Evolutionary conservation across 2,797 vertebrate genomes (phyloP).

Genomic region (Tarsius wallacei): DNA sequence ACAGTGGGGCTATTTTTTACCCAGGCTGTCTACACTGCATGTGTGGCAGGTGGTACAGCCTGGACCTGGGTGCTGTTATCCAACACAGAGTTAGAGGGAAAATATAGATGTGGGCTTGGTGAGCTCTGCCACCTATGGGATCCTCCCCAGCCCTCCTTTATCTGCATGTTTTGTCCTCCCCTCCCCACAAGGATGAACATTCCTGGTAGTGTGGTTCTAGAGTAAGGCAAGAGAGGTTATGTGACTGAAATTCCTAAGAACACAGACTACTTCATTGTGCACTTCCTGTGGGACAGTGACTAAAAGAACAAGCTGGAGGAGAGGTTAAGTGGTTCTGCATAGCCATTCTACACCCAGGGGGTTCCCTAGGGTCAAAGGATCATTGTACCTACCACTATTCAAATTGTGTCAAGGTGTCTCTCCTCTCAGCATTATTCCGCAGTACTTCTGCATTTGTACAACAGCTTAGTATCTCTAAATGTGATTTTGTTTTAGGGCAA

Average conservation of each 20-base stretch:
- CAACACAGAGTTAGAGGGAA: neutral
- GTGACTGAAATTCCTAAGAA: slow-evolving; percentile 63
- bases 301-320: neutral
- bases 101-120: neutral
- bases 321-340: neutral
- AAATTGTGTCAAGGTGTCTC: neutral
- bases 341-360: neutral
- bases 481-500: slow-evolving; percentile 55
- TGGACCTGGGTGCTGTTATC: neutral
- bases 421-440: neutral
- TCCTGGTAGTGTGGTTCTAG: neutral
- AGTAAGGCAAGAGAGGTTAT: neutral
- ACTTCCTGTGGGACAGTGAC: no score
- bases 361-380: slow-evolving; percentile 26
- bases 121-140: neutral
- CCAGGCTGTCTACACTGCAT: neutral
- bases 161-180: neutral
- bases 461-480: slow-evolving; percentile 26
- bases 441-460: neutral
- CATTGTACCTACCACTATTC: neutral
- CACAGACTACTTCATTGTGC: neutral
- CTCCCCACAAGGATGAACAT: fast-evolving
- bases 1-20: slow-evolving; percentile 62
- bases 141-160: neutral
- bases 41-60: neutral